Percentiles rank a stretch among this genome's conserved stretches.
phyloP scores from a whole-genome alignment of 1,140 invertebrate species.

The Contarinia nasturtii region DNA sequence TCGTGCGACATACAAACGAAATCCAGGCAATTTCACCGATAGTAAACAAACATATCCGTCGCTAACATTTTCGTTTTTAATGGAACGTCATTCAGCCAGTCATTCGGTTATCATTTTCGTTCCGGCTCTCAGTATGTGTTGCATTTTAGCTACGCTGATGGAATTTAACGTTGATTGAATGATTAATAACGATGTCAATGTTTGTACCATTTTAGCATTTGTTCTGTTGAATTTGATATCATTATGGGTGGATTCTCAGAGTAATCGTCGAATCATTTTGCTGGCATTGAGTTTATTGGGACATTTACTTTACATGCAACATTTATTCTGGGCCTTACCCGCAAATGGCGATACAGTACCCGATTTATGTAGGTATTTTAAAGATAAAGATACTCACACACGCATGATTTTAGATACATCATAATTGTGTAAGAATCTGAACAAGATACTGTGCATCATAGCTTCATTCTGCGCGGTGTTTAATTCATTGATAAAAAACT shows the following conservation, averaged over 20 bases:
- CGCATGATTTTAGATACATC: too few relatives aligned
- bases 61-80: slow-evolving; percentile 21
- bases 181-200: slow-evolving; percentile 3
- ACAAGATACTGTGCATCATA: too few relatives aligned
- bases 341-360: slow-evolving; percentile 14
- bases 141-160: slow-evolving; percentile 1
- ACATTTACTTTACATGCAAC: slow-evolving; percentile 25
- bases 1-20: slow-evolving; percentile 10
- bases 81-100: slow-evolving; percentile 23
- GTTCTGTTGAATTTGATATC: slow-evolving; percentile 25
- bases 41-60: slow-evolving; percentile 27
- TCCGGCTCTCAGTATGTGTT: slow-evolving; percentile 25
- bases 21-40: slow-evolving; percentile 20
- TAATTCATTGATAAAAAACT: too few relatives aligned
- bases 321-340: slow-evolving; percentile 24
- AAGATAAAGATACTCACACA: too few relatives aligned
- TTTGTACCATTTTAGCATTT: slow-evolving; percentile 18
- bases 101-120: slow-evolving; percentile 21
- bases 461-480: too few relatives aligned
- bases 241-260: slow-evolving; percentile 25
- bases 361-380: slow-evolving; percentile 5
- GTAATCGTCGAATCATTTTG: slow-evolving; percentile 24
- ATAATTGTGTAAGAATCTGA: too few relatives aligned
- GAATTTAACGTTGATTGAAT: background rate
- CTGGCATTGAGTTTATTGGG: slow-evolving; percentile 26